Evolutionary conservation across 2,888 invertebrate genomes (phyloP).

Genomic region (Phlogophora meticulosa): DNA sequence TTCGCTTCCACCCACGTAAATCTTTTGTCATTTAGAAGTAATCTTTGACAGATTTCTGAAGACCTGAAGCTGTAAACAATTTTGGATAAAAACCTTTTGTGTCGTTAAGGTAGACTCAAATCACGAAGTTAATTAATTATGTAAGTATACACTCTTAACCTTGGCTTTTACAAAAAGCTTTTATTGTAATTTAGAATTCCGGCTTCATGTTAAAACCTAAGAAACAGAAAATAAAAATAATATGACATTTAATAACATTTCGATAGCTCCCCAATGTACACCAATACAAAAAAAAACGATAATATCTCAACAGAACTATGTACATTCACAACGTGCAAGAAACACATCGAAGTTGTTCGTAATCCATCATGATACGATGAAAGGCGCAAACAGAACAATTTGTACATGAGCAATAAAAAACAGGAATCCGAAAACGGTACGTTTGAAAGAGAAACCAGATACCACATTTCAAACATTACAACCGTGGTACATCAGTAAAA

Average conservation of each 20-base stretch:
- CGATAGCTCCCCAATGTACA: background rate
- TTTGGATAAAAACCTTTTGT: background rate
- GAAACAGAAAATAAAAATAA: too few species aligned
- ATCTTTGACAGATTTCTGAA: background rate
- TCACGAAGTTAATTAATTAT: conserved; percentile 9
- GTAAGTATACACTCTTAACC: background rate
- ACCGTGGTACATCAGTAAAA: conserved; percentile 26
- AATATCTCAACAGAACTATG: conserved; percentile 14
- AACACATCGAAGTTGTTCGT: conserved; percentile 25
- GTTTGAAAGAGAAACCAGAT: conserved; percentile 32
- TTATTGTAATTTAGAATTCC: background rate
- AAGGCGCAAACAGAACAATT: conserved; percentile 51
- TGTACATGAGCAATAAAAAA: conserved; percentile 36
- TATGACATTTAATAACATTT: background rate
- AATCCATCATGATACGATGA: conserved; percentile 52
- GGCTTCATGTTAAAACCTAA: background rate
- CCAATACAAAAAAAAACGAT: conserved; percentile 15
- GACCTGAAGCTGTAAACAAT: background rate
- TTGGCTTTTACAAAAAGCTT: background rate
- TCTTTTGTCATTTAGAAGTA: too few species aligned
- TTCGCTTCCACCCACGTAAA: too few species aligned
- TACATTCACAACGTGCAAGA: conserved; percentile 18
- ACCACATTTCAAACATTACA: conserved; percentile 36
- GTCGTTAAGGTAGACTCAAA: background rate
- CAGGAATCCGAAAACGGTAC: conserved; percentile 30